phyloP scores from a whole-genome alignment of 2,113 vertebrate species.

The Ammodytes marinus region DNA sequence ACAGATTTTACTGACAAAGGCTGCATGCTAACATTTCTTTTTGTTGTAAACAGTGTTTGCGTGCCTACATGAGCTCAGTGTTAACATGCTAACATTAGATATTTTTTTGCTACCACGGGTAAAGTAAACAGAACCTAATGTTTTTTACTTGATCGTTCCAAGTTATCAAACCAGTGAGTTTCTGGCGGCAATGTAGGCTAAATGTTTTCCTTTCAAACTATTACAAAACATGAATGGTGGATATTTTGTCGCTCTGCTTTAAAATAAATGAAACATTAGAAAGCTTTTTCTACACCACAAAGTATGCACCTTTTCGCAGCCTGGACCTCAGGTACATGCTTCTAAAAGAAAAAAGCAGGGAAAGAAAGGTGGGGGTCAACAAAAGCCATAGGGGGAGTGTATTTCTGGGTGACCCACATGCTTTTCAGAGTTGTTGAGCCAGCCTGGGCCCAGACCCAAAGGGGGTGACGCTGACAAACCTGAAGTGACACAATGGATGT shows the following conservation, averaged over 20 bases:
- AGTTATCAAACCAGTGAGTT: neutral
- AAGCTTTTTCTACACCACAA: neutral
- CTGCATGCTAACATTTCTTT: neutral
- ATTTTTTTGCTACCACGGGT: no score
- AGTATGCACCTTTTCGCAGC: neutral
- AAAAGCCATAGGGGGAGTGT: slow-evolving; percentile 58
- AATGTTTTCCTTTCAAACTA: neutral
- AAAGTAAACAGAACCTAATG: neutral
- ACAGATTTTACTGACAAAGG: neutral
- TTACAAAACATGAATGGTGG: neutral
- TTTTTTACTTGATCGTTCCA: neutral
- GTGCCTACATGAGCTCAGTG: neutral
- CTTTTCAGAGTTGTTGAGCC: slow-evolving; percentile 54
- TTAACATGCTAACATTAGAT: slow-evolving; percentile 5
- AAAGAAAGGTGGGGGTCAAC: slow-evolving; percentile 59
- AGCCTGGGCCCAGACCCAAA: slow-evolving; percentile 45
- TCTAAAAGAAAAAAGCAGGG: slow-evolving; percentile 12
- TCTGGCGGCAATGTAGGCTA: neutral
- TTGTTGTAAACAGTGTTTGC: neutral
- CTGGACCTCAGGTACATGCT: slow-evolving; percentile 6
- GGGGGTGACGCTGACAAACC: slow-evolving; percentile 69
- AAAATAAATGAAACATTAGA: neutral
- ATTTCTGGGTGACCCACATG: slow-evolving; percentile 76
- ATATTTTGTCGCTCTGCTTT: neutral
- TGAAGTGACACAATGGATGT: slow-evolving; percentile 69